Base-by-base conservation (phyloP, 2,113 vertebrate species). In the Elephas maximus region DNA sequence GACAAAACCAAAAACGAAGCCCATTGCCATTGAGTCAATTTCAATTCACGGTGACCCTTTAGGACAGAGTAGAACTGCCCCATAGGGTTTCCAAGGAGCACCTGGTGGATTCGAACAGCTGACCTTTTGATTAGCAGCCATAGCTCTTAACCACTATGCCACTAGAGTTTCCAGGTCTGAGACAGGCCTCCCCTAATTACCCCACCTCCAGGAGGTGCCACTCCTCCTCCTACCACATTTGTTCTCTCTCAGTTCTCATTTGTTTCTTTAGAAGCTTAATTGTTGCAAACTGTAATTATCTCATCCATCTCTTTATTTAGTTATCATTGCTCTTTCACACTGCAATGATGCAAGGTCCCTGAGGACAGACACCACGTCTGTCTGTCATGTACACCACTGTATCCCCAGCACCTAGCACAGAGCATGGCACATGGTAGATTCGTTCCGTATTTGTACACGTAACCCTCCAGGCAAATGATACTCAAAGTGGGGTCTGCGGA, bases 341-440 rank as follows among this genome's bases (percentile, higher is more conserved):
- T 33, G 8, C 33, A 73, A 63, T 17, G 18, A 65, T 57, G 53
- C 2, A 1, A 79, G 48, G 60, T 37, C 73, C 84, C 8, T 1
- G 2, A 24, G n/a, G 20, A 28, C 48, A 76, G 45, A 10, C 6
- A 3, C 0, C 60, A 7, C 21, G 7, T 23, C 60, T 18, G 15
- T 9, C 14, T 48, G 14, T 85, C 63, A 84, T 26, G 2, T 21
- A 21, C 41, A 33, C 26, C 2, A 0, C 7, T 33, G 5, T 26
- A 2, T 51, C 44, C 44, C 71, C 1, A 8, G 23, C 1, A 33
- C 44, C 44, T 18, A 26, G 4, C 20, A 44, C 30, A 2, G 1
- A 1, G 2, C 89, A 77, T 23, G 6, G 48, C 4, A 0, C 0
- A 0, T 23, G 6, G 23, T 1, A 21, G 26, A 44, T 14, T 3